Evolutionary conservation across 2,888 invertebrate species (phyloP), one percentile per base, ranked within the genome.

Genomic region (Hydrotaea cyrtoneurina): DNA sequence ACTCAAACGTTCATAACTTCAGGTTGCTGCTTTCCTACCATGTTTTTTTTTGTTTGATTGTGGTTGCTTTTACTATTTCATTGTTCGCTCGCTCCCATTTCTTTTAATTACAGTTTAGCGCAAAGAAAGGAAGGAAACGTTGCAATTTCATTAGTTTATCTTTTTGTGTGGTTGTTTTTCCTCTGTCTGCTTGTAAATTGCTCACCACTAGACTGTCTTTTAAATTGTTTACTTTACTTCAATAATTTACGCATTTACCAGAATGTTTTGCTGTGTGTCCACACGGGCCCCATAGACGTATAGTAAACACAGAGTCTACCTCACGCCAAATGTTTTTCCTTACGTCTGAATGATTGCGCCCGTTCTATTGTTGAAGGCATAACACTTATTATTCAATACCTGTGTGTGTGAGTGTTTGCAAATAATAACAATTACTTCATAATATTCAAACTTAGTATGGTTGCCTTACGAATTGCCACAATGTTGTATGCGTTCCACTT

Each of bases 121-220:
- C 15, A 59, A 1, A 26, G 59, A 59, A 59, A 59, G 59, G 23
- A 23, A 59, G 59, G 23, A 23, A 59, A 31, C 0, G 59, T 59
- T 15, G 59, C 59, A 26, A 59, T 23, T 59, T 59, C 59, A 59
- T 26, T 59, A 59, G 26, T 59, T 59, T 59, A 59, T 59, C 59
- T 59, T 10, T 59, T 59, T 23, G 26, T 59, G 23, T 21, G 23
- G 59, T 26, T 39, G 39, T 13, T 10, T 39, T 31, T 31, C 31
- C 31, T 31, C 15, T 43, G 43, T 43, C 43, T 43, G 43, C 43
- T 21, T 5, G n/a, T 57, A 57, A 57, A 57, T 21, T 21, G 21
- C 19, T 57, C 57, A 57, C 57, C 57, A 57, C 57, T 55, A 5
- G 4, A 17, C 55, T 23, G 13, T 23, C 59, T 59, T 59, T 23